Evolutionary conservation across 2,888 invertebrate species (phyloP), one percentile per base, ranked within the genome.

Genomic region (Rhopalosiphum nymphaeae): DNA sequence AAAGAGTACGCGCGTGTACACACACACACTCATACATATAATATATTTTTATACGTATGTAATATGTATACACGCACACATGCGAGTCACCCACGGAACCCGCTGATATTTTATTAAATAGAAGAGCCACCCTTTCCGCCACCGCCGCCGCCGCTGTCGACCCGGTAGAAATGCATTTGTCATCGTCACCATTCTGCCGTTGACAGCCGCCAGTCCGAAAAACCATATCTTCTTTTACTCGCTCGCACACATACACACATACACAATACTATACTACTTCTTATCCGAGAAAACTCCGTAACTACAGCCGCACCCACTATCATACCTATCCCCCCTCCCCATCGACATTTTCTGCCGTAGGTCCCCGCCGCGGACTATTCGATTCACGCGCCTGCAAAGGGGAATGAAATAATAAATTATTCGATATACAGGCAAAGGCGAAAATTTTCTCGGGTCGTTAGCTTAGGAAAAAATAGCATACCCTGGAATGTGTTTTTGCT

Each of bases 161-260:
- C 57, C 89, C 90, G 89, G 78, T 85, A 67, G 86, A 86, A 94
- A 94, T 94, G 86, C 94, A 94, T 94, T 94, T 94, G 94, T 94
- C 94, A 94, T 94, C 94, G 94, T 94, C 94, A 94, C 94, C 94
- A 87, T 91, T 53, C 94, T 94, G 94, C 91, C 67, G 90, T 67
- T 94, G 94, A 94, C 94, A 94, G 94, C 94, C 94, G 67, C 94
- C 93, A 49, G 90, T 94, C 93, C 90, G 93, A 86, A 94, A 93
- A 90, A 89, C 90, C 90, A 61, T 86, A 90, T 90, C 93, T 49
- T 94, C 93, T 90, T 84, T 61, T 42, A 49, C 57, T n/a, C 36
- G 36, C 49, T 3, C 49, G 0, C 26, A 36, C 11, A 46, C 46
- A 49, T 21, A n/a, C 36, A 36, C 88, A 36, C 88, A 36, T 29